Conservation (phyloP, 2,888 invertebrate species). For the Netelia inedita region DNA sequence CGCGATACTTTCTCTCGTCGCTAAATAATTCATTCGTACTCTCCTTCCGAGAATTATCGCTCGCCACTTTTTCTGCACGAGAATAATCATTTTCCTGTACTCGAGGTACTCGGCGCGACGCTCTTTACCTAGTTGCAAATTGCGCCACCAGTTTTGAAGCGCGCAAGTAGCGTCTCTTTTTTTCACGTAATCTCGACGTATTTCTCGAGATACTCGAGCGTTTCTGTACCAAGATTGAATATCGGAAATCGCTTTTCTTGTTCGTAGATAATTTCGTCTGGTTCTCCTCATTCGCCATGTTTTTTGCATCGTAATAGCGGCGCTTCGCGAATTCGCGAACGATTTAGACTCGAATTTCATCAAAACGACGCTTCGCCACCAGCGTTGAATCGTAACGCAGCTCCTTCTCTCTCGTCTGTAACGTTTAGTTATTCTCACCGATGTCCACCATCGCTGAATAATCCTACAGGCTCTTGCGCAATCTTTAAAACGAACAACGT, state of each 20-base stretch:
- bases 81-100: conserved; percentile 63
- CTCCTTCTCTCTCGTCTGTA: conserved; percentile 66
- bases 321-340: conserved; percentile 60
- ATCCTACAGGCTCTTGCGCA: conserved; percentile 65
- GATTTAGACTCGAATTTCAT: conserved; percentile 48
- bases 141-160: conserved; percentile 81
- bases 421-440: conserved; percentile 48
- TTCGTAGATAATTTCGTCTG: conserved; percentile 71
- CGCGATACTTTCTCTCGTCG: conserved; percentile 74
- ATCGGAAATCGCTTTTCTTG: conserved; percentile 84
- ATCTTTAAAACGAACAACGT: conserved; percentile 55
- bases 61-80: conserved; percentile 80
- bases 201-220: conserved; percentile 47
- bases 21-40: conserved; percentile 77
- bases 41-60: conserved; percentile 74
- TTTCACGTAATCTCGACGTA: conserved; percentile 60
- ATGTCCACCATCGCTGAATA: conserved; percentile 78
- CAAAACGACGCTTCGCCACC: conserved; percentile 70
- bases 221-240: conserved; percentile 86
- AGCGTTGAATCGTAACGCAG: conserved; percentile 72
- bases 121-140: conserved; percentile 21
- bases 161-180: conserved; percentile 60
- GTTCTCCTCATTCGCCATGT: conserved; percentile 84
- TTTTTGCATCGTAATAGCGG: conserved; percentile 80
- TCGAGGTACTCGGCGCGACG: conserved; percentile 62